Percentiles rank a stretch among this genome's conserved stretches.
These are phyloP conservation scores for Ceratosolen solmsi DNA, from an alignment of 1,140 invertebrate species.

Conservation along the genomic window DNA sequence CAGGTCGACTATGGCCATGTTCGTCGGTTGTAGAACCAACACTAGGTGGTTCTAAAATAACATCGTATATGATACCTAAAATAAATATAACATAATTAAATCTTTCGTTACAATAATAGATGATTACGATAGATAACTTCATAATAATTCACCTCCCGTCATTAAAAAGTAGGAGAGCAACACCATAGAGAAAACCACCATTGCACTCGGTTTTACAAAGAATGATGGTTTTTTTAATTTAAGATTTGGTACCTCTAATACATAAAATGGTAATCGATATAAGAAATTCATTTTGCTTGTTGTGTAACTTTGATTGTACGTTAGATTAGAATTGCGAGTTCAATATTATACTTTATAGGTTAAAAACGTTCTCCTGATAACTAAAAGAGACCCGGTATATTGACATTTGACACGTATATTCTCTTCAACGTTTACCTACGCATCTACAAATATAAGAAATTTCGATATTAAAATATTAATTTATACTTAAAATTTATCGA, in stretches of 20 bases:
- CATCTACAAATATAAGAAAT: too few relatives aligned
- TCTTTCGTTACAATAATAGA: too few relatives aligned
- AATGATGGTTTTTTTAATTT: conserved; percentile 94
- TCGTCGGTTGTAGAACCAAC: conserved; percentile 98
- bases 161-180: conserved; percentile 97
- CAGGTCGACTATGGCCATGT: conserved; percentile 93
- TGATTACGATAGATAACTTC: too few relatives aligned
- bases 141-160: conserved; percentile 88
- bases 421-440: too few relatives aligned
- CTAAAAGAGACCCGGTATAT: conserved; percentile 6
- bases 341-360: neutral
- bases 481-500: too few relatives aligned
- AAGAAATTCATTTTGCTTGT: conserved; percentile 80
- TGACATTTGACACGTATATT: conserved; percentile 43
- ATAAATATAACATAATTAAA: conserved; percentile 48
- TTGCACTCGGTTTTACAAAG: conserved; percentile 93
- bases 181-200: conserved; percentile 92
- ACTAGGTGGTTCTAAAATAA: conserved; percentile 98
- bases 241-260: conserved; percentile 93
- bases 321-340: neutral
- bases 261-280: conserved; percentile 85
- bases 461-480: too few relatives aligned
- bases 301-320: neutral
- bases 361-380: neutral
- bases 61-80: conserved; percentile 98